Base-by-base conservation (phyloP, 2,888 invertebrate species). In the Cheilosia grossa region DNA sequence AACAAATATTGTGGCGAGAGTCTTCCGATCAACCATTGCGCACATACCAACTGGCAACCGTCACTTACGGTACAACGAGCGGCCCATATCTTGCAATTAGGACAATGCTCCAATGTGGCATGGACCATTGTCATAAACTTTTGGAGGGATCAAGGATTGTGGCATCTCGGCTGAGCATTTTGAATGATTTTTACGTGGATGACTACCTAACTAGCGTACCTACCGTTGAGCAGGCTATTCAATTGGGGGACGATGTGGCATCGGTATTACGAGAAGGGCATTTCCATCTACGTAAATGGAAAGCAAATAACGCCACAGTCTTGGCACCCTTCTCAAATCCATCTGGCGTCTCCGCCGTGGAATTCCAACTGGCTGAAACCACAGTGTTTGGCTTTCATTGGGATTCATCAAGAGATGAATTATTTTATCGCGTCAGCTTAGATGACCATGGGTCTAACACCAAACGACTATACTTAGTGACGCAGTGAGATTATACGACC, bases 211-310 rank as follows among this genome's bases (percentile, higher is more conserved):
- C 47, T 13, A 63, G 63, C 30, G 63, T 47, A 7, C 17, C 44
- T 7, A 47, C 30, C 6, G 40, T 19, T 21, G 21, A 21, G 13
- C 4, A 58, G 56, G 69, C 44, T 3, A 24, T 56, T 69, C 54
- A 56, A 56, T 30, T 69, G 56, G 69, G 37, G 10, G 37, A 33
- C 10, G 66, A 66, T 9, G 53, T 67, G 42, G 59, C 40, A 3
- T 24, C 24, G 24, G 59, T 59, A 15, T 24, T 59, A 5, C 40
- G 37, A 40, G 33, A 37, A 54, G 69, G 69, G 9, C 44, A 56
- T 47, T 56, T 75, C 9, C 30, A 64, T 17, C 33, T 74, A 10
- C 74, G 74, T 15, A 66, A 74, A 64, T 74, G 54, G 66, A 54
- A 30, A 75, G 30, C 66, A 56, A 75, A 75, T 30, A 54, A 15